Conservation (phyloP, 2,888 invertebrate genomes). For the Mycalesis mineus region DNA sequence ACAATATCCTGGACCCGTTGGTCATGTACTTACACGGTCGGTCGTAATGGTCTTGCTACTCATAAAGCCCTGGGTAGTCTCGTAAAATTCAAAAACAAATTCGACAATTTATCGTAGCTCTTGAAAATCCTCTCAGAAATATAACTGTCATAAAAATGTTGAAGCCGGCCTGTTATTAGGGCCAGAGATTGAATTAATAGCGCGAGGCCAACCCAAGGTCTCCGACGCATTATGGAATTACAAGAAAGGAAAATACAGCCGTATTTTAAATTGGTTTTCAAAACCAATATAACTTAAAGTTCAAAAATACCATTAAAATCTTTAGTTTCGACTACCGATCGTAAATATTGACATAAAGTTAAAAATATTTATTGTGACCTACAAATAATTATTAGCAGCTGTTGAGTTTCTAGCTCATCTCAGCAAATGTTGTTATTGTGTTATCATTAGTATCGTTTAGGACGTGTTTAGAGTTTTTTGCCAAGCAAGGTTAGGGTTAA, state of each 20-base stretch:
- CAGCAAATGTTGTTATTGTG: too few relatives aligned
- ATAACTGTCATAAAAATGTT: constrained; percentile 46
- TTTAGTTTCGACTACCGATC: too few relatives aligned
- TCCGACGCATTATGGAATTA: not conserved
- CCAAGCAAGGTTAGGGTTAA: too few relatives aligned
- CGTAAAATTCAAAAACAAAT: constrained; percentile 50
- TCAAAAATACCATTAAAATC: not conserved
- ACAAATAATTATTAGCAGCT: too few relatives aligned
- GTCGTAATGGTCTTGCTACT: not conserved
- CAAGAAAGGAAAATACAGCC: not conserved
- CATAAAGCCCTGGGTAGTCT: constrained; percentile 30
- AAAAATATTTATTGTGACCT: too few relatives aligned
- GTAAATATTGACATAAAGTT: too few relatives aligned
- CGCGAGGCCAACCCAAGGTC: constrained; percentile 10
- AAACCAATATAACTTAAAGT: not conserved
- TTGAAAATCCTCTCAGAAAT: constrained; percentile 38
- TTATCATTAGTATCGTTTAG: too few relatives aligned
- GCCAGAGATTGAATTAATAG: constrained; percentile 14
- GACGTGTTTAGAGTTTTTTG: too few relatives aligned
- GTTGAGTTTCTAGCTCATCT: too few relatives aligned
- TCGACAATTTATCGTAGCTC: constrained; percentile 40
- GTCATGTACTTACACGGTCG: not conserved
- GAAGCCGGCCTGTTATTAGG: constrained; percentile 22
- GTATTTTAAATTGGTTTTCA: constrained; percentile 4
- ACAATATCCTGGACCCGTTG: not conserved